Conservation (phyloP, 2,797 vertebrate species). For the Myioborus miniatus region DNA sequence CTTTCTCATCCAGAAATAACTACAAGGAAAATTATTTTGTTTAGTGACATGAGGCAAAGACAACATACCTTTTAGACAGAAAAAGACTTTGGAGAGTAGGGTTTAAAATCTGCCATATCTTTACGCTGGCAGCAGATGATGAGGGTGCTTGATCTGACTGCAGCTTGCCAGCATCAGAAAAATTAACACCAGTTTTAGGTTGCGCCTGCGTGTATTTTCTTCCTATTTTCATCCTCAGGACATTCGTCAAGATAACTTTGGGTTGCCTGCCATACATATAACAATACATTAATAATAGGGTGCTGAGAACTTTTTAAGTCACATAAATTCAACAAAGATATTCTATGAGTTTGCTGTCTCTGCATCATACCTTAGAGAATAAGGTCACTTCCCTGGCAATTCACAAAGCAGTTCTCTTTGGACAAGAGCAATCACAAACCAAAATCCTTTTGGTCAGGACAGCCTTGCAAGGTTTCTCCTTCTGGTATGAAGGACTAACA, state of each 20-base stretch:
- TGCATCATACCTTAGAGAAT: background rate
- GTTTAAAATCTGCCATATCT: conserved; percentile 74
- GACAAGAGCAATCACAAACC: background rate
- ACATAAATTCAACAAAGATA: conserved; percentile 15
- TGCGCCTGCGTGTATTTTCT: conserved; percentile 73
- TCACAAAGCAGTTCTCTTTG: background rate
- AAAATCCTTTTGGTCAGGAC: background rate
- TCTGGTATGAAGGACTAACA: background rate
- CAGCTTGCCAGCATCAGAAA: conserved; percentile 75
- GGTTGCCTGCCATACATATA: conserved; percentile 81
- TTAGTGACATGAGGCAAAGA: background rate
- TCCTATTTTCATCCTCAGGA: conserved; percentile 80
- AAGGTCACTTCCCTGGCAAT: background rate
- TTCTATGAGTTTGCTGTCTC: background rate
- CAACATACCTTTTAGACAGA: conserved; percentile 79
- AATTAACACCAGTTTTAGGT: conserved; percentile 69
- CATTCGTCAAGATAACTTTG: conserved; percentile 82
- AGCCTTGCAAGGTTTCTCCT: background rate
- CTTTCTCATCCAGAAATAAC: background rate
- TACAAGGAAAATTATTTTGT: background rate
- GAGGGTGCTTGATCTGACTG: conserved; percentile 72
- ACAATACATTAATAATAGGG: conserved; percentile 70
- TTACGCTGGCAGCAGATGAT: conserved; percentile 74
- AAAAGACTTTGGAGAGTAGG: conserved; percentile 73
- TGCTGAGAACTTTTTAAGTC: conserved; percentile 30